Evolutionary conservation across 2,113 vertebrate species (phyloP).

Genomic region (Melanerpes formicivorus): DNA sequence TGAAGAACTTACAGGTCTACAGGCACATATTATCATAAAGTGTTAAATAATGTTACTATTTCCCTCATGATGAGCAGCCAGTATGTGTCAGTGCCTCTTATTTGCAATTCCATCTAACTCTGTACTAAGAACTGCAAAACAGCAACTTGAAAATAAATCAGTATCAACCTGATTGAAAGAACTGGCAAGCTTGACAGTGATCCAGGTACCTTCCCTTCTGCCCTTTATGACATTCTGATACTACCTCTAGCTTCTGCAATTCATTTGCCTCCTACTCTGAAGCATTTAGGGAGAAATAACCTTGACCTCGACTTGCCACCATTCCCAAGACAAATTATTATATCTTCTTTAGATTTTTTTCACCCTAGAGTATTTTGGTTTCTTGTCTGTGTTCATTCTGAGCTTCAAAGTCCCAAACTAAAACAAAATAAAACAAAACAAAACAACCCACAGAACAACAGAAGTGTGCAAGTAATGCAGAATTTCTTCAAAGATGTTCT

Average conservation of each 20-base stretch:
- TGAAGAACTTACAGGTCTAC: neutral
- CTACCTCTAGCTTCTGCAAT: neutral
- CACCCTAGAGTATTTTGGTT: neutral
- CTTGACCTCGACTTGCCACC: constrained; percentile 19
- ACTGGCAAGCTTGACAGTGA: neutral
- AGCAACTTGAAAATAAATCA: neutral
- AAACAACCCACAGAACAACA: neutral
- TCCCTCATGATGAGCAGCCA: neutral
- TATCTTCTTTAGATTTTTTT: neutral
- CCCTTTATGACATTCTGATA: neutral
- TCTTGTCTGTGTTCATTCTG: neutral
- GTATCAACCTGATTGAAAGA: neutral
- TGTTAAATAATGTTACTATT: neutral
- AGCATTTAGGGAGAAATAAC: constrained; percentile 25
- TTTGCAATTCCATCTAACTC: neutral
- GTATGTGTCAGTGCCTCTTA: neutral
- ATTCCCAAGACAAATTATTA: constrained; percentile 26
- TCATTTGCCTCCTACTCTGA: constrained; percentile 3
- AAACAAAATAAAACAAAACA: neutral
- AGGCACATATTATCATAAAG: neutral
- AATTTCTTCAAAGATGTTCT: neutral
- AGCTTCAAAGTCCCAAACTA: constrained; percentile 17
- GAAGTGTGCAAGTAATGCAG: neutral
- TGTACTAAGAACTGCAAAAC: neutral
- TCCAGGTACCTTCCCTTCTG: neutral